phyloP scores from a whole-genome alignment of 2,113 vertebrate genomes.

The Ifrita kowaldi region DNA sequence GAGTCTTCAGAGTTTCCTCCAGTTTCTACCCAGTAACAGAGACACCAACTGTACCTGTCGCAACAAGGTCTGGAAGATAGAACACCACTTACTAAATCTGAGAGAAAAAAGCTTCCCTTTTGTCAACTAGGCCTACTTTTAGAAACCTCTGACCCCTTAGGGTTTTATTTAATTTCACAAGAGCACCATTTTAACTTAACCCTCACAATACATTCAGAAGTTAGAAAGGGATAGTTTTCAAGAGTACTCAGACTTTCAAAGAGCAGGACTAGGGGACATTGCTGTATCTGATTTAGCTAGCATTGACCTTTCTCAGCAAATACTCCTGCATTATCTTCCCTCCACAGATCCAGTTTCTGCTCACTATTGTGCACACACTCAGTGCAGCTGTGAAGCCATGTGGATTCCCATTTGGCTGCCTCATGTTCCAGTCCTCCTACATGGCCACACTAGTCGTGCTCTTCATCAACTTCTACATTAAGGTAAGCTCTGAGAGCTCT shows the following conservation, averaged over 20 bases:
- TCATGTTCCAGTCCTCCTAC: constrained; percentile 87
- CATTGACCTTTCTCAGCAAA: background rate
- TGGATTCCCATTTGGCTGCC: constrained; percentile 84
- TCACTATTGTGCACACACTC: constrained; percentile 85
- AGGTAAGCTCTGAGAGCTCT: constrained; percentile 70
- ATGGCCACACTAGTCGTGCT: constrained; percentile 85
- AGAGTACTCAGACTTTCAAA: background rate
- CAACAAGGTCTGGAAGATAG: rapidly evolving
- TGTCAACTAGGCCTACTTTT: background rate
- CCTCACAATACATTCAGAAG: background rate
- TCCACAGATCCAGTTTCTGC: constrained; percentile 81
- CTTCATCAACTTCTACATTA: constrained; percentile 86
- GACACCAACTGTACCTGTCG: background rate
- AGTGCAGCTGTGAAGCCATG: constrained; percentile 82
- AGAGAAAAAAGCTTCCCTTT: background rate
- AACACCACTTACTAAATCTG: background rate
- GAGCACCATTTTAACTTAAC: background rate
- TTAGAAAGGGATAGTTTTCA: background rate
- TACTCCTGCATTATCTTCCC: background rate
- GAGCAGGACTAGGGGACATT: background rate
- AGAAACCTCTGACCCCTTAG: background rate
- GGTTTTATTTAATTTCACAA: background rate
- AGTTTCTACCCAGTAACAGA: background rate
- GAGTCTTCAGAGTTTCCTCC: background rate
- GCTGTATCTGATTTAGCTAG: background rate